Conservation (phyloP, 2,113 vertebrate genomes). For the Axis porcinus region DNA sequence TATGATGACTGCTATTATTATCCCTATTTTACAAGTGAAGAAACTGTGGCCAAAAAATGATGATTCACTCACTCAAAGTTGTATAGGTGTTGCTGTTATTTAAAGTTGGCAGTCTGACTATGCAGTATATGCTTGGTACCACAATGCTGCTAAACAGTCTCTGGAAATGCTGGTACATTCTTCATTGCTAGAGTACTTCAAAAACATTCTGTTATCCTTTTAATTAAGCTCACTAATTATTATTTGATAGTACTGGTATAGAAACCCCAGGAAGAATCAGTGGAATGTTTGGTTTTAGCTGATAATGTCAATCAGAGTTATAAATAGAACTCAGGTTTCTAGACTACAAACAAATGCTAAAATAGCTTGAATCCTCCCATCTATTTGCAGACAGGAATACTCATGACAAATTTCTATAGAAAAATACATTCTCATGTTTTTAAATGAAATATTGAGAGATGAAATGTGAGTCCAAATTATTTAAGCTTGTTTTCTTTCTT, state of each 20-base stretch:
- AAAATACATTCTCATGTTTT: conserved; percentile 11
- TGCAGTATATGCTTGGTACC: not conserved
- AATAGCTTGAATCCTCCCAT: not conserved
- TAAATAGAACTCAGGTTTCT: conserved; percentile 39
- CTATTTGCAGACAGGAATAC: conserved; percentile 1
- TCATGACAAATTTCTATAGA: not conserved
- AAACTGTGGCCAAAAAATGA: not conserved
- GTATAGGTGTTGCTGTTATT: not conserved
- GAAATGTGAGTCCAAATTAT: not conserved
- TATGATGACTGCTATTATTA: not conserved
- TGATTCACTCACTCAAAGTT: not conserved
- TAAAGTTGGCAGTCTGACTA: not conserved
- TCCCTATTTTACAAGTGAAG: not conserved
- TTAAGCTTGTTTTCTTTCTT: conserved; percentile 27
- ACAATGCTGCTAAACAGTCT: not conserved
- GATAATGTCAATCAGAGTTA: conserved; percentile 31
- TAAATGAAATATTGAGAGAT: conserved; percentile 7
- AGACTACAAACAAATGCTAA: conserved; percentile 36
- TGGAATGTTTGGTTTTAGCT: conserved; percentile 21
- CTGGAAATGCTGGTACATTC: not conserved
- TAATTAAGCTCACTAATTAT: not conserved
- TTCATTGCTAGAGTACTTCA: not conserved
- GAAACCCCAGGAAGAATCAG: not conserved
- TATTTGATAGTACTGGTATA: not conserved
- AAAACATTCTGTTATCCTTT: not conserved